These are phyloP conservation scores for Melopsittacus undulatus DNA, from an alignment of 2,797 vertebrate genomes.

Conservation along the genomic window DNA sequence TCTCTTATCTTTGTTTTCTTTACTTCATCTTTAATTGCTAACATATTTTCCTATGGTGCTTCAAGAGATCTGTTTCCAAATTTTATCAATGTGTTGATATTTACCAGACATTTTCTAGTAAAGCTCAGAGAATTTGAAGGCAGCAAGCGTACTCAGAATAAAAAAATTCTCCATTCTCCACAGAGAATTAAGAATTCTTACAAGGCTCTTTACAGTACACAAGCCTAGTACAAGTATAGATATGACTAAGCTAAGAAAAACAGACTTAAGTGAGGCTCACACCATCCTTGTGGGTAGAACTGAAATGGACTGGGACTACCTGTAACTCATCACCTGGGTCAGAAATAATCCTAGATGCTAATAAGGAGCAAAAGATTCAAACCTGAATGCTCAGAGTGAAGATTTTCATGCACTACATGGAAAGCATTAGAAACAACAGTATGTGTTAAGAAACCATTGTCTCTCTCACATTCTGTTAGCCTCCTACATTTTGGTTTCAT, in stretches of 20 bases:
- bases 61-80: not conserved
- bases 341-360: not conserved
- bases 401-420: not conserved
- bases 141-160: not conserved
- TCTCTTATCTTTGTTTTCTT: not conserved
- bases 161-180: not conserved
- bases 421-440: not conserved
- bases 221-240: not conserved
- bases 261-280: not conserved
- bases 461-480: not conserved
- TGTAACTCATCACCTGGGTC: not conserved
- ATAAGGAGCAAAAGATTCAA: not conserved
- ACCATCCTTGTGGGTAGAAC: not conserved
- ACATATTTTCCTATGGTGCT: rapidly evolving
- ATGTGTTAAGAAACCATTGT: not conserved
- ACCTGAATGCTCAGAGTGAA: not conserved
- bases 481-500: not conserved
- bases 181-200: not conserved
- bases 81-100: not conserved
- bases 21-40: not conserved
- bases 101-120: not conserved
- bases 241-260: not conserved
- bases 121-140: not conserved
- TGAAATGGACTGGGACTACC: not conserved
- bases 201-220: not conserved